Percentiles rank a stretch among this genome's conserved stretches.
Evolutionary conservation across 2,797 vertebrate species (phyloP).

Genomic region (Bovichtus variegatus): DNA sequence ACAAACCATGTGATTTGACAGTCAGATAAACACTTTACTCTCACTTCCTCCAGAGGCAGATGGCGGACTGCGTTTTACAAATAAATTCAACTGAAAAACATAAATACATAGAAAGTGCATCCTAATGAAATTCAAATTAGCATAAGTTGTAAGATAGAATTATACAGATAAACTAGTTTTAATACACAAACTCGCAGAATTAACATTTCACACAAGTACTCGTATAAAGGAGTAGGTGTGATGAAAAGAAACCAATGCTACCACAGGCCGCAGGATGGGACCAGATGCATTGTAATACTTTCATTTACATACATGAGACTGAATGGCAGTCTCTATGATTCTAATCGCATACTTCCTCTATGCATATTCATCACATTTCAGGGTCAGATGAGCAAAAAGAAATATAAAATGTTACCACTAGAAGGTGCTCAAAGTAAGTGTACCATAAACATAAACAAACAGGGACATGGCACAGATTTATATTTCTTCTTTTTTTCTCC

Average conservation of each 20-base stretch:
- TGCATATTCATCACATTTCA: slow-evolving; percentile 4
- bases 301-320: not conserved
- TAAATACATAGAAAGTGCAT: not conserved
- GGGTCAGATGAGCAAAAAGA: not conserved
- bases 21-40: slow-evolving; percentile 14
- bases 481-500: no score
- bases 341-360: not conserved
- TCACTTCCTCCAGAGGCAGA: slow-evolving; percentile 27
- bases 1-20: slow-evolving; percentile 18
- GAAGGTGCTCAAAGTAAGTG: not conserved
- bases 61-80: slow-evolving; percentile 12
- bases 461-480: not conserved
- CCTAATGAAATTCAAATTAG: not conserved
- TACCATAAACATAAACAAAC: not conserved
- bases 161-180: not conserved
- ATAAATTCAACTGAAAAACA: slow-evolving; percentile 3
- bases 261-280: not conserved
- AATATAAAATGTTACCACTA: not conserved
- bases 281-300: slow-evolving; percentile 4
- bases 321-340: not conserved
- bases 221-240: not conserved
- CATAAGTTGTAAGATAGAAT: not conserved
- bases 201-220: not conserved
- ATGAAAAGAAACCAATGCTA: not conserved
- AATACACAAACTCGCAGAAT: slow-evolving; percentile 3